Evolutionary conservation across 2,888 invertebrate genomes (phyloP).

Genomic region (Ferrisia virgata): DNA sequence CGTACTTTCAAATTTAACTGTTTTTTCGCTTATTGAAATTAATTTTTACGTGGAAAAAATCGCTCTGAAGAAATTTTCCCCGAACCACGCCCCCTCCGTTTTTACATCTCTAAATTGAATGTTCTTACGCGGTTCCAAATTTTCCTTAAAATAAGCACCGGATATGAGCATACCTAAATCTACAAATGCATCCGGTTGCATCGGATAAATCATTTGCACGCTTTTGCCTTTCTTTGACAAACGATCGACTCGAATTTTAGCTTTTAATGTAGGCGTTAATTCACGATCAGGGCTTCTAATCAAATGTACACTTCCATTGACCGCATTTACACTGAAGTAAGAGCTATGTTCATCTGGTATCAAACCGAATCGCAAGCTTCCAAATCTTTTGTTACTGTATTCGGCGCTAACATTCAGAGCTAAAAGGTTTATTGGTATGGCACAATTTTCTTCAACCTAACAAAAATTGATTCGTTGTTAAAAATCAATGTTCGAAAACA

Average conservation of each 20-base stretch:
- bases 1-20: no score
- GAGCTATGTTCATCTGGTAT: slow-evolving; percentile 60
- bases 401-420: slow-evolving; percentile 65
- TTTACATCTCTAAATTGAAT: no score
- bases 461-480: not conserved
- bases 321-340: slow-evolving; percentile 71
- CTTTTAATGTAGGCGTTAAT: slow-evolving; percentile 62
- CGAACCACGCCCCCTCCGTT: no score
- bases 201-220: slow-evolving; percentile 73
- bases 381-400: slow-evolving; percentile 50
- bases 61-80: no score
- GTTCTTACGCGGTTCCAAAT: no score
- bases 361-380: slow-evolving; percentile 46
- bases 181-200: slow-evolving; percentile 67
- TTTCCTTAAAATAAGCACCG: no score
- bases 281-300: slow-evolving; percentile 74
- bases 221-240: slow-evolving; percentile 65
- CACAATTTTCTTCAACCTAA: slow-evolving; percentile 74
- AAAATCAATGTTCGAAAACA: not conserved
- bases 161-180: slow-evolving; percentile 69
- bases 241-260: slow-evolving; percentile 59
- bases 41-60: no score
- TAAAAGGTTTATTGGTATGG: slow-evolving; percentile 69
- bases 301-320: slow-evolving; percentile 72
- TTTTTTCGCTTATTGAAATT: no score